Base-by-base conservation (phyloP, 2,113 vertebrate genomes). In the Labeo catla region DNA sequence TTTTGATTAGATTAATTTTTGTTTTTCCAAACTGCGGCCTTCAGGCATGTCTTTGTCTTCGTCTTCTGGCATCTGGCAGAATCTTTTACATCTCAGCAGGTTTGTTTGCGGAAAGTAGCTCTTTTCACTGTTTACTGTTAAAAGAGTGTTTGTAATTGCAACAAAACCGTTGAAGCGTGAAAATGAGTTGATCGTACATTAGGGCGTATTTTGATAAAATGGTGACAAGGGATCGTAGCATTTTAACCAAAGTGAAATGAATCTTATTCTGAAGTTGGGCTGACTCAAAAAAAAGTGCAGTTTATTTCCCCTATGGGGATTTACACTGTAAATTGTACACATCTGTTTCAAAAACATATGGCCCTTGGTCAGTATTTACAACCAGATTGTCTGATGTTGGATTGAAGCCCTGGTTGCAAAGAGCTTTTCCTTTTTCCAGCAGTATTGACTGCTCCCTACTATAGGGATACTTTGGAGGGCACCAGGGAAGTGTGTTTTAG, bases 401-500 rank as follows among this genome's bases (percentile, higher is more conserved):
- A 61, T 9, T 61, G 57, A 61, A 61, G 57, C 57, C 57, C 7
- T n/a, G 54, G 16, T 21, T 59, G 21, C 19, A 61, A n/a, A 19
- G 21, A 61, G 57, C 21, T 61, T 61, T 61, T 61, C 21, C 57
- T 61, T 61, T 61, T 61, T 61, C 21, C 8, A 61, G 57, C 57
- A 9, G 57, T n/a, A 61, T 61, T 61, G 57, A 61, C 57, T 61
- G 21, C 57, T 61, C 57, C 57, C 57, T 61, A 2, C 57, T n/a
- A 19, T n/a, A n/a, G 57, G n/a, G 19, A 61, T n/a, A 61, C 21
- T 61, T 19, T 61, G 57, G 57, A 61, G 57, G 57, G 57, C 57
- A 61, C 57, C 57, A 59, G 63, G 43, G 80, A 81, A 87, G 87
- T 87, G 76, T 74, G 86, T 79, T 57, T 61, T 68, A 88, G 87